phyloP scores from a whole-genome alignment of 2,113 vertebrate species.

The Dendrocopos noguchii region DNA sequence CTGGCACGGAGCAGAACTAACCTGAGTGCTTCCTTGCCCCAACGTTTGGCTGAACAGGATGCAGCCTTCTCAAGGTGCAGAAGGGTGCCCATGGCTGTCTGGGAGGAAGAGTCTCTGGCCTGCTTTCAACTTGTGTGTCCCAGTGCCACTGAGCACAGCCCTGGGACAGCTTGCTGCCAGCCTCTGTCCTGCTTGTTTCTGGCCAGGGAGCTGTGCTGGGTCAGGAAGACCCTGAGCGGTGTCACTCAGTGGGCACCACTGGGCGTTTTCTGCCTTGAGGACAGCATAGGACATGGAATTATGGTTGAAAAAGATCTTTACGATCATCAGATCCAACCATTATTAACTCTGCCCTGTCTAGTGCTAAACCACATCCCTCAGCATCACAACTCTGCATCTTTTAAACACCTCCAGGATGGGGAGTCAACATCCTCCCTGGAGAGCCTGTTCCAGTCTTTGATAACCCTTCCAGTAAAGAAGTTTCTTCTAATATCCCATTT shows the following conservation, averaged over 20 bases:
- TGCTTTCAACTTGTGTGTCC: not conserved
- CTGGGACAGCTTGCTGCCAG: fast-evolving
- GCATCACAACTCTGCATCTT: no score
- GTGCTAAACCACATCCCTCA: no score
- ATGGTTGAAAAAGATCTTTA: no score
- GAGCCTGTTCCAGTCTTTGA: no score
- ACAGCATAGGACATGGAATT: not conserved
- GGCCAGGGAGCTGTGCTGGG: not conserved
- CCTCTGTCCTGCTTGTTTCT: not conserved
- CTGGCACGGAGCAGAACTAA: not conserved
- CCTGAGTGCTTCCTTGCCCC: not conserved
- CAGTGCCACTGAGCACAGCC: not conserved
- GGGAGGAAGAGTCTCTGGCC: not conserved
- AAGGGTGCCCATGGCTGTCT: not conserved
- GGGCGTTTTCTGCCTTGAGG: not conserved
- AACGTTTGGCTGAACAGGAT: not conserved
- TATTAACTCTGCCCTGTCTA: no score
- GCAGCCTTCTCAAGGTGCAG: not conserved
- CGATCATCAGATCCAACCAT: no score
- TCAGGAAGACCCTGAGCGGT: not conserved
- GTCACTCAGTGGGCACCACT: not conserved
- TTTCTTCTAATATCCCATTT: no score
- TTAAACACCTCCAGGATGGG: no score
- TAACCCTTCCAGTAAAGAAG: no score
- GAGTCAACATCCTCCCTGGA: no score